Conservation (phyloP, 2,888 invertebrate species). For the Xylophagus ater region DNA sequence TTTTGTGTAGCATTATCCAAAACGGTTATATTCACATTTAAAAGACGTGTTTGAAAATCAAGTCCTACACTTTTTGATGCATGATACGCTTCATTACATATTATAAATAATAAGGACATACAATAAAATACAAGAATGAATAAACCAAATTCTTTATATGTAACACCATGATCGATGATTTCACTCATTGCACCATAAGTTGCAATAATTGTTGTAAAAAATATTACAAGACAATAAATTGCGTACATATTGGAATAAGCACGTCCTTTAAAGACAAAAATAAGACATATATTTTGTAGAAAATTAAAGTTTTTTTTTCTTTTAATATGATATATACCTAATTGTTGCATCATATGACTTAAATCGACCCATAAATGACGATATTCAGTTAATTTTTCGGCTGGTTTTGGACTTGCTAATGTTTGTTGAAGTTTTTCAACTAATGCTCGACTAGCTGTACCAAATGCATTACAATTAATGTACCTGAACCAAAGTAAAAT, state of each 20-base stretch:
- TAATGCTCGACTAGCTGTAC: constrained; percentile 52
- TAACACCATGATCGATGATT: constrained; percentile 58
- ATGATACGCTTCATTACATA: constrained; percentile 63
- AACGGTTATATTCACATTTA: constrained; percentile 55
- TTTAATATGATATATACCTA: constrained; percentile 37
- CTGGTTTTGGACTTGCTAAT: constrained; percentile 51
- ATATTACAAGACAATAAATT: constrained; percentile 60
- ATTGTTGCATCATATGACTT: constrained; percentile 67
- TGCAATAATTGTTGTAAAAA: constrained; percentile 62
- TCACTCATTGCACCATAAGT: constrained; percentile 59
- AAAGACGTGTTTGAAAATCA: constrained; percentile 51
- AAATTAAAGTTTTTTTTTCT: background rate
- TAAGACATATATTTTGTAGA: background rate
- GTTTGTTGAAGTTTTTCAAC: constrained; percentile 52
- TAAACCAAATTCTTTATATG: constrained; percentile 59
- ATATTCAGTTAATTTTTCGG: constrained; percentile 53
- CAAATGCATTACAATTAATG: constrained; percentile 54
- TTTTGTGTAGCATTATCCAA: constrained; percentile 54
- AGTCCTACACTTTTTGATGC: constrained; percentile 52
- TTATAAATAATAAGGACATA: constrained; percentile 56
- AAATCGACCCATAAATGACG: constrained; percentile 60
- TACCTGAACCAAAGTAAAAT: too few species aligned
- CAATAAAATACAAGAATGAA: constrained; percentile 61
- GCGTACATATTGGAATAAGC: constrained; percentile 70
- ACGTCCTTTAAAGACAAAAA: constrained; percentile 36